Conservation (phyloP, 2,888 invertebrate genomes). For the Drosophila nr. perissopoda region DNA sequence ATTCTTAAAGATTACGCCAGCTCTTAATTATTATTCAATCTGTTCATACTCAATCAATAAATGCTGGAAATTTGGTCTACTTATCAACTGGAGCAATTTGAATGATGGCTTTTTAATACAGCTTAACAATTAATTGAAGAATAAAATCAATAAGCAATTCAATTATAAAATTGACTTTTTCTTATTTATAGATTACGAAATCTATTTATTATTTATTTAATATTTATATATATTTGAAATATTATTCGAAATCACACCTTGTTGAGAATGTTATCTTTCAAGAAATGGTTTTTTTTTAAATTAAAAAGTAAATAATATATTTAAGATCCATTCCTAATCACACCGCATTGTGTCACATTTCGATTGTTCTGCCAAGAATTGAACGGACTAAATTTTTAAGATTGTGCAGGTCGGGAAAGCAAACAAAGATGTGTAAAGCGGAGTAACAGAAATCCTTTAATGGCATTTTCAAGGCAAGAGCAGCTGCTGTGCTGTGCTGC, state of each 20-base stretch:
- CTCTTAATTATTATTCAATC: slow-evolving; percentile 5
- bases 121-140: slow-evolving; percentile 7
- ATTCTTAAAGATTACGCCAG: slow-evolving; percentile 19
- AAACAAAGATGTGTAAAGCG: slow-evolving; percentile 46
- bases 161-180: slow-evolving; percentile 3
- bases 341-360: not conserved
- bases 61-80: slow-evolving; percentile 11
- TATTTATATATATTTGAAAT: not conserved
- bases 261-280: not conserved
- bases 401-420: slow-evolving; percentile 59
- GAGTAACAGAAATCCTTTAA: slow-evolving; percentile 31
- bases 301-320: not conserved
- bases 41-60: slow-evolving; percentile 12
- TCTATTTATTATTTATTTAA: not conserved
- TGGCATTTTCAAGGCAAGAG: slow-evolving; percentile 19
- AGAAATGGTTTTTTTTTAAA: not conserved
- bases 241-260: not conserved
- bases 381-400: slow-evolving; percentile 6
- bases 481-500: slow-evolving; percentile 58
- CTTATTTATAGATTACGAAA: slow-evolving; percentile 9
- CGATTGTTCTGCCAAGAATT: slow-evolving; percentile 1
- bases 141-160: slow-evolving; percentile 1
- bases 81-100: slow-evolving; percentile 23
- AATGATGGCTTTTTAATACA: slow-evolving; percentile 1
- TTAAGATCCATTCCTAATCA: not conserved